Evolutionary conservation across 2,888 invertebrate species (phyloP), one percentile per base, ranked within the genome.

Genomic region (Pristionchus fissidentatus): DNA sequence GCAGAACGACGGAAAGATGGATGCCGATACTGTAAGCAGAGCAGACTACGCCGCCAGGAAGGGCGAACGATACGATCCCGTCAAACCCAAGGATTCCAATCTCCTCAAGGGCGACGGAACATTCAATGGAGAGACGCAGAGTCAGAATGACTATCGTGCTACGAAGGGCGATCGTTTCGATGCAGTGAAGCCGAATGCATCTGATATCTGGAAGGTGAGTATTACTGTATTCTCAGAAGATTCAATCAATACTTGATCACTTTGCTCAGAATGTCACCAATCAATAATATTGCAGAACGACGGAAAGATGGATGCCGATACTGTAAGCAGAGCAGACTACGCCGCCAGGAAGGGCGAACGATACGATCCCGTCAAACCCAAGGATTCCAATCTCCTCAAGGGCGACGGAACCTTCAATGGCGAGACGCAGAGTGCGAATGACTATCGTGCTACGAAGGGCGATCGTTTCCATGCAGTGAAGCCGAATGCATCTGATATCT

Each of bases 21-120:
- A 84, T 5, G 85, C 84, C 4, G 87, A 75, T 41, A 43, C 77
- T 15, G 84, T 87, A 8, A 84, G 84, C 52, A 79, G 85, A 29
- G 77, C 49, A 13, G 88, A 88, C 29, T 86, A 84, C 84, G 38
- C 35, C 26, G 79, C 52, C 15, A 87, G 46, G 78, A 81, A 82
- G 29, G 86, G 86, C 8, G 86, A 86, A 22, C 83, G 86, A 13
- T 83, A 77, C 41, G 82, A 84, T 35, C 49, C 75, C 46, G 84
- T 75, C 55, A 70, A 77, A n/a, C 88, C 89, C 15, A 43, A 78
- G 13, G 89, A 89, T 55, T 86, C 89, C 26, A 83, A 89, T 46
- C 62, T 90, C 29, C 66, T 89, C 15, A 79, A 84, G 60, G 83
- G 85, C 3, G 85, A 88, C 41, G 89, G 86, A 13, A 41, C 75